Evolutionary conservation across 2,797 vertebrate species (phyloP).

Genomic region (Manis javanica): DNA sequence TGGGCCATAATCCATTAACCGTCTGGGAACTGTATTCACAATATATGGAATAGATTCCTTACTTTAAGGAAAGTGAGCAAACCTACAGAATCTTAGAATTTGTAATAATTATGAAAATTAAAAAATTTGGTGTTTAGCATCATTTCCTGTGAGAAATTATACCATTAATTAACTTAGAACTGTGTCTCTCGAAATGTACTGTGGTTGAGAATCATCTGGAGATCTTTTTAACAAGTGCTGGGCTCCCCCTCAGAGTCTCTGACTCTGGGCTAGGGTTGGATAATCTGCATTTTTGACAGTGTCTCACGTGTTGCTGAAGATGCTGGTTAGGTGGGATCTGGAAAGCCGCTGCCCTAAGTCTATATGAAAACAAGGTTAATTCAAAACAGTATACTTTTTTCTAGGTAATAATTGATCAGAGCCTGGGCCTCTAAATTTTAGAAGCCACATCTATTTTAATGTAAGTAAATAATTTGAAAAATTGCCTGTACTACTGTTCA

Average conservation of each 20-base stretch:
- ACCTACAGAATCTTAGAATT: background rate
- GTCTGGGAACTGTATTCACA: background rate
- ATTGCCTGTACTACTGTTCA: background rate
- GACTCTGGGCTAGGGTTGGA: background rate
- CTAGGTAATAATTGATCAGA: background rate
- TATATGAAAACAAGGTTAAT: background rate
- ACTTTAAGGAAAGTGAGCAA: constrained; percentile 2
- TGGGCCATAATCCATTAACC: background rate
- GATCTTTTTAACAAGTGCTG: background rate
- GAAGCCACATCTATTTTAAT: background rate
- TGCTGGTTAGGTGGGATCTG: background rate
- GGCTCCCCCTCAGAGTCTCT: background rate
- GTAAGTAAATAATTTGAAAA: constrained; percentile 14
- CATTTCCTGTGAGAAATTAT: constrained; percentile 7
- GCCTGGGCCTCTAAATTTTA: background rate
- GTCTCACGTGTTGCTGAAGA: background rate
- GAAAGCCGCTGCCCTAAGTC: background rate
- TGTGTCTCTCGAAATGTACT: background rate
- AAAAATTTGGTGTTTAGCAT: background rate
- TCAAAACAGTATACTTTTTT: background rate
- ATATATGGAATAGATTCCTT: background rate
- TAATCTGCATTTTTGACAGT: background rate
- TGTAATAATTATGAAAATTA: background rate
- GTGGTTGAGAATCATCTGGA: background rate
- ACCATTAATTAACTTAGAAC: background rate